Percentiles rank a stretch among this genome's conserved stretches.
Conservation (phyloP, 2,113 vertebrate genomes). For the Jacana jacana region DNA sequence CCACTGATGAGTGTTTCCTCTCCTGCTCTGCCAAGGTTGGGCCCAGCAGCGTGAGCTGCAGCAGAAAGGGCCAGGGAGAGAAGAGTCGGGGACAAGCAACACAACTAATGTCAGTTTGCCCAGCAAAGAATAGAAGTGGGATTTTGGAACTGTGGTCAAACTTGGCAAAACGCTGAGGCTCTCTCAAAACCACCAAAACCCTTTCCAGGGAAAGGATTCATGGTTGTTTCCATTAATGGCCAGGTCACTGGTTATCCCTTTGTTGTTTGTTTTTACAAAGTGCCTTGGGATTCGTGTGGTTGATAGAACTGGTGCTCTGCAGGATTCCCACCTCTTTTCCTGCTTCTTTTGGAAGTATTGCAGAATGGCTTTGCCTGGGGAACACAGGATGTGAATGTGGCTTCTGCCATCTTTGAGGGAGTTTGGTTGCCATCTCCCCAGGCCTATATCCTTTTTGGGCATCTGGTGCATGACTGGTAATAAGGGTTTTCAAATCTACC, state of each 20-base stretch:
- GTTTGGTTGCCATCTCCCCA: neutral
- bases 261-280: neutral
- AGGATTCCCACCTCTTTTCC: neutral
- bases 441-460: neutral
- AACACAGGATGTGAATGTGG: neutral
- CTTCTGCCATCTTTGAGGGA: neutral
- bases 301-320: neutral
- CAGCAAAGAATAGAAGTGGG: neutral
- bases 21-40: neutral
- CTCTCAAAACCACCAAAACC: neutral
- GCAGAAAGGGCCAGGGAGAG: neutral
- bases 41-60: neutral
- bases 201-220: neutral
- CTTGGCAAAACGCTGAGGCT: neutral
- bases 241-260: neutral
- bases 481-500: neutral
- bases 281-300: neutral
- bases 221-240: neutral
- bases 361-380: neutral
- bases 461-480: neutral
- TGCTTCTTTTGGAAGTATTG: neutral
- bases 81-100: neutral
- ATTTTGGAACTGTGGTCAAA: neutral
- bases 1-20: neutral
- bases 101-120: neutral